Conservation (phyloP, 2,888 invertebrate species). For the Micropterix aruncella region DNA sequence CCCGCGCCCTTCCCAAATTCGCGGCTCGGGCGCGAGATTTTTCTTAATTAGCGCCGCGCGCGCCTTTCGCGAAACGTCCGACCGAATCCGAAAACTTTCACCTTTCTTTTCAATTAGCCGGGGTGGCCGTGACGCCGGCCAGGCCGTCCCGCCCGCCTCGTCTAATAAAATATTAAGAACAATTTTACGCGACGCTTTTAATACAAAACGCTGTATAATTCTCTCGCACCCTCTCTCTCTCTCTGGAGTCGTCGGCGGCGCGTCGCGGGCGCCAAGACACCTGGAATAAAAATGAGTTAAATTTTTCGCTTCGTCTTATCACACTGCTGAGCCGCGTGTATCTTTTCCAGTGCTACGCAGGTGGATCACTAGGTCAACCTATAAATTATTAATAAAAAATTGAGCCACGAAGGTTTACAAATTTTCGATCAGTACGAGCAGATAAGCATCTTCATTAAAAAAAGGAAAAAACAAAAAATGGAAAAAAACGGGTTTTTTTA, state of each 20-base stretch:
- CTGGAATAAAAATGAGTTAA: not conserved
- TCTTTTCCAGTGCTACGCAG: too few relatives aligned
- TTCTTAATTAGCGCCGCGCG: not conserved
- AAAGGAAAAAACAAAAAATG: too few relatives aligned
- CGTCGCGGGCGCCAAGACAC: too few relatives aligned
- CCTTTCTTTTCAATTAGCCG: not conserved
- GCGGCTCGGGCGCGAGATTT: slow-evolving; percentile 15
- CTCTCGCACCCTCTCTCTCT: not conserved
- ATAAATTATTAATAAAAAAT: slow-evolving; percentile 21
- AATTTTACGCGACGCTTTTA: not conserved
- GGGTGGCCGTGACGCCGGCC: not conserved
- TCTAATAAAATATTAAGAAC: not conserved
- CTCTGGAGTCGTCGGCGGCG: too few relatives aligned
- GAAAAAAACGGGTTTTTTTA: too few relatives aligned
- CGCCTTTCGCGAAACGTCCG: not conserved
- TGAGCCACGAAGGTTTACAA: slow-evolving; percentile 37
- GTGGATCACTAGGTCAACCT: too few relatives aligned
- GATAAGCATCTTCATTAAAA: too few relatives aligned
- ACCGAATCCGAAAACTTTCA: not conserved
- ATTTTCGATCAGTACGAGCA: too few relatives aligned
- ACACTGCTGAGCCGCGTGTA: not conserved
- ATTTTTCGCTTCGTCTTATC: not conserved
- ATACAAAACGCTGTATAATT: not conserved
- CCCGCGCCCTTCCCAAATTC: not conserved
- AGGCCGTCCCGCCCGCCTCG: not conserved